Percentiles rank a stretch among this genome's conserved stretches.
Evolutionary conservation across 2,113 vertebrate genomes (phyloP).

Genomic region (Odocoileus virginianus): DNA sequence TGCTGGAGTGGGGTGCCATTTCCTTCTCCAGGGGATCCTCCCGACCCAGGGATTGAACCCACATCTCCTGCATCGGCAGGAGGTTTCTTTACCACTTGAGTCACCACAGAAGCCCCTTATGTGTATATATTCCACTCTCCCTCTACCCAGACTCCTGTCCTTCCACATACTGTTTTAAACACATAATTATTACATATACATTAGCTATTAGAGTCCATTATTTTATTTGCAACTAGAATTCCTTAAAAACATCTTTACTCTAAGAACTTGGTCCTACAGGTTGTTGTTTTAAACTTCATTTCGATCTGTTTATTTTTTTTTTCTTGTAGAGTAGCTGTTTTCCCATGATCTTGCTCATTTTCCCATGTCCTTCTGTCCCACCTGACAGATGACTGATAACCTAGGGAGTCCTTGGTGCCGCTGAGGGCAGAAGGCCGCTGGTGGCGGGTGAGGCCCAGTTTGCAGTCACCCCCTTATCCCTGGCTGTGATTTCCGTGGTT

Average conservation of each 20-base stretch:
- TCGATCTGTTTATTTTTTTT: too few relatives aligned
- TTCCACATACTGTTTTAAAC: background rate
- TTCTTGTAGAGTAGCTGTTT: too few relatives aligned
- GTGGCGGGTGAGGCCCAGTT: background rate
- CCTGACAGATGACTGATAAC: too few relatives aligned
- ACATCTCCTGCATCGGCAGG: background rate
- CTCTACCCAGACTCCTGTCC: background rate
- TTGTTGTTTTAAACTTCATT: too few relatives aligned
- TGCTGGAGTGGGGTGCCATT: background rate
- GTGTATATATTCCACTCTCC: background rate
- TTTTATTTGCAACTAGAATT: background rate
- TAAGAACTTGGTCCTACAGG: accelerated
- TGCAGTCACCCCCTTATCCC: background rate
- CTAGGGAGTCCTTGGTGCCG: background rate
- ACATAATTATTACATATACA: accelerated
- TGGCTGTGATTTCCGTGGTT: background rate
- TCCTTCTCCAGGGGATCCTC: background rate
- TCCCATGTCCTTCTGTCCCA: accelerated
- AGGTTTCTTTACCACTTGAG: background rate
- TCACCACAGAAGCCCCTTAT: background rate
- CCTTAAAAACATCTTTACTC: background rate
- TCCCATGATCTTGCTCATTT: background rate
- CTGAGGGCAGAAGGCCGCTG: background rate
- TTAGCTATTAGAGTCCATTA: background rate
- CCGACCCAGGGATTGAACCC: background rate